A percentile compares a stretch with the other conserved stretches of the same genome.
These are phyloP conservation scores for Drosophila diplacantha DNA, from an alignment of 2,888 invertebrate species.

Conservation along the genomic window DNA sequence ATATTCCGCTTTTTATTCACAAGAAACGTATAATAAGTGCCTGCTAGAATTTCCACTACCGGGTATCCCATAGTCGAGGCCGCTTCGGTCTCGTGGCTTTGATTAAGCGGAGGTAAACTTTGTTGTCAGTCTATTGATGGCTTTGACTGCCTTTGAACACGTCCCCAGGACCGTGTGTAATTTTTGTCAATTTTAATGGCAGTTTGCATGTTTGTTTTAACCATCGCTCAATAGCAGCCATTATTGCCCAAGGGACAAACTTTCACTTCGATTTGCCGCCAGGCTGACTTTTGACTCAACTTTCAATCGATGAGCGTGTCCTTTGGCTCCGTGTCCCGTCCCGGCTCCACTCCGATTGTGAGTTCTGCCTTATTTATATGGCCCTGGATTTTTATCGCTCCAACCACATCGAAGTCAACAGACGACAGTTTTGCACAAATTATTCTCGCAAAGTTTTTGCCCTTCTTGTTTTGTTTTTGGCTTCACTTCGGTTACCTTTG, in stretches of 20 bases:
- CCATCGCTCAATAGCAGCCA: slow-evolving; percentile 26
- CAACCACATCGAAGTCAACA: slow-evolving; percentile 37
- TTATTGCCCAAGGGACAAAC: slow-evolving; percentile 40
- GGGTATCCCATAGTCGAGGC: background rate
- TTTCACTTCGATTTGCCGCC: slow-evolving; percentile 69
- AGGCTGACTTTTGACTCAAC: slow-evolving; percentile 55
- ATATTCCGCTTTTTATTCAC: background rate
- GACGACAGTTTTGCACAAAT: slow-evolving; percentile 49
- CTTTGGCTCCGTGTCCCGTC: background rate
- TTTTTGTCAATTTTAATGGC: slow-evolving; percentile 69
- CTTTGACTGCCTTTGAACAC: slow-evolving; percentile 16
- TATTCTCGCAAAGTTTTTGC: slow-evolving; percentile 63
- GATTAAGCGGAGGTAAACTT: slow-evolving; percentile 35
- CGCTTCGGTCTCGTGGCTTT: background rate
- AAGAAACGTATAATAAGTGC: too few species aligned
- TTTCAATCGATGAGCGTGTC: slow-evolving; percentile 33
- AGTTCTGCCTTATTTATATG: slow-evolving; percentile 39
- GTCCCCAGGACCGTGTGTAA: slow-evolving; percentile 28
- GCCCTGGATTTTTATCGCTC: slow-evolving; percentile 55
- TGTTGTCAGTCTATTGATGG: slow-evolving; percentile 29
- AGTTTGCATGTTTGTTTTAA: slow-evolving; percentile 53
- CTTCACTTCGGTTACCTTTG: background rate
- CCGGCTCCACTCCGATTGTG: slow-evolving; percentile 23
- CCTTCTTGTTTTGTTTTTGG: background rate
- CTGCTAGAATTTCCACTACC: background rate